These are phyloP conservation scores for Zoanthus solanderi DNA, from an alignment of 92 coral and sea anemone genomes.

Conservation along the genomic window DNA sequence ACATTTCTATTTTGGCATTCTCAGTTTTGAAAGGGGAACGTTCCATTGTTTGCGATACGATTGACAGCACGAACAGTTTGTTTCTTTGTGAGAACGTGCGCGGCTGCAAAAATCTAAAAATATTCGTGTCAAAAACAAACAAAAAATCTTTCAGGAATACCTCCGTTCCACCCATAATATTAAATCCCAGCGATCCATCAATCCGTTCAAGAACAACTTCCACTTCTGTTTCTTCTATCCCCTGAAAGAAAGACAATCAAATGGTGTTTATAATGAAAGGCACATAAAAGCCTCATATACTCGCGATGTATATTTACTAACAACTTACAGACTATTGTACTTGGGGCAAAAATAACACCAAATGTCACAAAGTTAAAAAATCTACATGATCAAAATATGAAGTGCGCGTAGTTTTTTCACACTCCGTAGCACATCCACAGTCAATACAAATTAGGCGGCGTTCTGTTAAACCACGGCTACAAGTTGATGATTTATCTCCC, in stretches of 20 bases:
- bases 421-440: constrained; percentile 65
- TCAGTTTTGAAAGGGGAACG: constrained; percentile 58
- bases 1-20: constrained; percentile 32
- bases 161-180: constrained; percentile 96
- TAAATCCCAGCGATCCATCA: constrained; percentile 91
- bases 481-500: neutral
- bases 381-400: constrained; percentile 40
- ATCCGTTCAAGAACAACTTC: constrained; percentile 80
- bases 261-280: constrained; percentile 70
- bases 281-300: constrained; percentile 67
- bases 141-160: constrained; percentile 45
- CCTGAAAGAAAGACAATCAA: constrained; percentile 81
- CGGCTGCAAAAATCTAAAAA: neutral
- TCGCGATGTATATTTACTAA: constrained; percentile 79
- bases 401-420: constrained; percentile 61
- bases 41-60: constrained; percentile 65
- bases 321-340: constrained; percentile 85
- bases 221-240: constrained; percentile 88
- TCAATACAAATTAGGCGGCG: constrained; percentile 29
- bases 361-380: constrained; percentile 55
- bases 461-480: constrained; percentile 28
- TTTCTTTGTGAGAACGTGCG: constrained; percentile 19
- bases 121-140: neutral
- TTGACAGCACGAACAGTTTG: constrained; percentile 64
- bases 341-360: constrained; percentile 79